phyloP scores from a whole-genome alignment of 2,888 invertebrate species.

The Venusia cambrica region DNA sequence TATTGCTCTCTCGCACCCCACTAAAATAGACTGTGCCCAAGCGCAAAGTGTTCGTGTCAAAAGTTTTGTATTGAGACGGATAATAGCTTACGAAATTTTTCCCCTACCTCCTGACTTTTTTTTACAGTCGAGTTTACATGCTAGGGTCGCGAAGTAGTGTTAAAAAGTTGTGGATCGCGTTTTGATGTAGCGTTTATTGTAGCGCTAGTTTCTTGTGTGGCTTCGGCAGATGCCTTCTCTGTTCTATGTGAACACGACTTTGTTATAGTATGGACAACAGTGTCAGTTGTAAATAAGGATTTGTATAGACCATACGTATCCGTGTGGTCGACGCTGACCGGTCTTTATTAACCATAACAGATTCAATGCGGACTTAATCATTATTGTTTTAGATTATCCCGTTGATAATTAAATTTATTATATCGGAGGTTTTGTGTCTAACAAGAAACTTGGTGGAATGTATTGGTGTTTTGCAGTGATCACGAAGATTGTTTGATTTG shows the following conservation, averaged over 20 bases:
- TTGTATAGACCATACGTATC: constrained; percentile 79
- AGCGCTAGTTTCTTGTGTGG: constrained; percentile 53
- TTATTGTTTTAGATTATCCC: constrained; percentile 38
- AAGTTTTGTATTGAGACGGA: constrained; percentile 74
- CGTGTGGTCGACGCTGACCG: constrained; percentile 59
- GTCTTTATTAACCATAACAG: constrained; percentile 50
- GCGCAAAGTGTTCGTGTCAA: constrained; percentile 80
- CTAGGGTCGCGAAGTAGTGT: constrained; percentile 76
- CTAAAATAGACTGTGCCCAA: constrained; percentile 81
- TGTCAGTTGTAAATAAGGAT: constrained; percentile 81
- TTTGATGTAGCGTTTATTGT: constrained; percentile 63
- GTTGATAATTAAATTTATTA: constrained; percentile 37
- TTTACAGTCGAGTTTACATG: constrained; percentile 74
- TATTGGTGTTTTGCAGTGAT: constrained; percentile 55
- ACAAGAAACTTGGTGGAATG: constrained; percentile 63
- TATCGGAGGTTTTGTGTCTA: constrained; percentile 48
- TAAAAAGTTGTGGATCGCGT: constrained; percentile 61
- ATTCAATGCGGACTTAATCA: constrained; percentile 45
- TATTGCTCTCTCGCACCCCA: constrained; percentile 68
- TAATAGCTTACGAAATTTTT: constrained; percentile 80
- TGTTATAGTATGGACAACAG: constrained; percentile 73
- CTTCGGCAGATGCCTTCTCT: constrained; percentile 66
- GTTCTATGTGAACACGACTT: constrained; percentile 65
- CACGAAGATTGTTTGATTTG: constrained; percentile 62
- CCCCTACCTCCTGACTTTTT: constrained; percentile 77